These are phyloP conservation scores for Cyanistes caeruleus DNA, from an alignment of 2,113 vertebrate genomes.

Conservation along the genomic window DNA sequence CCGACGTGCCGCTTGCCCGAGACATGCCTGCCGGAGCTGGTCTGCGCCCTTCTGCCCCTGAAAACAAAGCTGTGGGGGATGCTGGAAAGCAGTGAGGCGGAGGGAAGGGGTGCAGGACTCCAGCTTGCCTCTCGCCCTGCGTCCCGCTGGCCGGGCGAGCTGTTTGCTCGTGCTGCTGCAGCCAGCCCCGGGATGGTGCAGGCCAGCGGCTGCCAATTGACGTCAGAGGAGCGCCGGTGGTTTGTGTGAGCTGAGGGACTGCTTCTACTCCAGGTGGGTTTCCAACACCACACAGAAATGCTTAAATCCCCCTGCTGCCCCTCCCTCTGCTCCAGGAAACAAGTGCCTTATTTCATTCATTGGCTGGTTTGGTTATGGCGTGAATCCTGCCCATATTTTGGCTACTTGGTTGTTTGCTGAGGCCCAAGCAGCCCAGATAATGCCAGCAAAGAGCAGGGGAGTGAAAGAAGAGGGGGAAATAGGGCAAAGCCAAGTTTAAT, in stretches of 20 bases:
- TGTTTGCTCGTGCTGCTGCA: background rate
- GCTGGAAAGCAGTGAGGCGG: fast-evolving
- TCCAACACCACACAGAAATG: constrained; percentile 30
- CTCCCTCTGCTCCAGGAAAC: constrained; percentile 14
- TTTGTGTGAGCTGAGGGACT: background rate
- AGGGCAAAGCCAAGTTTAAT: background rate
- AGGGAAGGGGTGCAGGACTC: background rate
- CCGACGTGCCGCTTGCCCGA: fast-evolving
- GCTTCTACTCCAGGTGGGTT: constrained; percentile 34
- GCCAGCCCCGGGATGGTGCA: background rate
- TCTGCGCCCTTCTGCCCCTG: background rate
- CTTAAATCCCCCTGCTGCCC: background rate
- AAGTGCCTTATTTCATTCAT: constrained; percentile 44
- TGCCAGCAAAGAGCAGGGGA: background rate
- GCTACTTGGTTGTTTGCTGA: constrained; percentile 35
- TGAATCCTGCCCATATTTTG: constrained; percentile 42
- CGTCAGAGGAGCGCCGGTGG: constrained; percentile 15
- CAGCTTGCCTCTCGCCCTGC: fast-evolving
- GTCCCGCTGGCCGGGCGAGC: fast-evolving
- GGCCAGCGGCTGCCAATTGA: constrained; percentile 14
- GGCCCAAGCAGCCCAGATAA: background rate
- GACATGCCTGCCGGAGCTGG: background rate
- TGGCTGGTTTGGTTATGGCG: constrained; percentile 31
- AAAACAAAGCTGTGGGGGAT: background rate
- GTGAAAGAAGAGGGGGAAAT: background rate